Base-by-base conservation (phyloP, 2,888 invertebrate species). In the Himalopsyche anomala region DNA sequence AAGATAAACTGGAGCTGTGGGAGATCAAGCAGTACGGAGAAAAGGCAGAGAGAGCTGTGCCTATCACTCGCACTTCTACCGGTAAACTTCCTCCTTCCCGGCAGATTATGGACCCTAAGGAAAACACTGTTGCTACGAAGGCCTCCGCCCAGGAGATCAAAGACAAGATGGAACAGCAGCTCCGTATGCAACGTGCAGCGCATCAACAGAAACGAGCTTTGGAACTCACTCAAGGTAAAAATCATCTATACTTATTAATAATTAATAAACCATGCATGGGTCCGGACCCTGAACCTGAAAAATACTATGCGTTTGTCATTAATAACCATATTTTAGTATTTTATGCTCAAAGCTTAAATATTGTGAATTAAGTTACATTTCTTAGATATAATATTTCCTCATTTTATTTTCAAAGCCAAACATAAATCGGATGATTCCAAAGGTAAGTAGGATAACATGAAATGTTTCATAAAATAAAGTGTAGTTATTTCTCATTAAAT, bases 1-100 rank as follows among this genome's bases (percentile, higher is more conserved):
- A 99, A 91, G 98, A 98, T 89, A 97, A 97, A 91, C 92, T 99
- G 80, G 99, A 99, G 90, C 92, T 99, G 62, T 99, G 99, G 99
- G 99, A 99, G 92, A 98, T 99, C 87, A 97, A 97, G 90, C 96
- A 97, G 90, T 98, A 98, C 91, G 97, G 97, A 38, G 95, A 95
- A 94, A 95, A 94, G 89, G 92, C 93, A 91, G 95, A 95, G 92
- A 94, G 95, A 90, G 94, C 94, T 90, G 95, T 96, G 91, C 96
- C 96, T 91, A 95, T 97, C 90, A 96, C 97, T 90, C 95, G 97
- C 92, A 95, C 97, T 89, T 95, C 96, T 88, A 96, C 98, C 56
- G 96, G 97, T 90, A 95, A 94, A 91, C 91, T 94, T 89, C 95
- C 94, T 84, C 92, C 91, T 86, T 92, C 91, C 90, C 94, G 93